A percentile compares a stretch with the other conserved stretches of the same genome.
phyloP scores from a whole-genome alignment of 64 coral and sea anemone genomes.

The Cladopsammia gracilis region DNA sequence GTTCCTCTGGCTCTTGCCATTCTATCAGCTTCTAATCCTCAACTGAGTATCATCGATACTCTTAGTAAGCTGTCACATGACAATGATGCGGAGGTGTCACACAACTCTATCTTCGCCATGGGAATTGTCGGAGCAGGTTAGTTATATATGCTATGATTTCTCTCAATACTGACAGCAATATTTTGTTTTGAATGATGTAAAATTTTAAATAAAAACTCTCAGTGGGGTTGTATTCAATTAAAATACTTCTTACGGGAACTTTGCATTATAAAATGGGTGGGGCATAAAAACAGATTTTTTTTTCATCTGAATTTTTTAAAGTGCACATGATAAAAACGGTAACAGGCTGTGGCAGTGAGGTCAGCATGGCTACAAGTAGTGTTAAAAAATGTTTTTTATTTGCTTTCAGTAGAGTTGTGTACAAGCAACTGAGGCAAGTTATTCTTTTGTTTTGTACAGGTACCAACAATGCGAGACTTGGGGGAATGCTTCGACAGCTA shows the following conservation, averaged over 20 bases:
- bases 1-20: conserved; percentile 93
- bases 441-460: conserved; percentile 50
- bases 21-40: conserved; percentile 96
- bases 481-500: conserved; percentile 92
- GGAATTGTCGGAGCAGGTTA: conserved; percentile 96
- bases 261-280: no score
- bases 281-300: no score
- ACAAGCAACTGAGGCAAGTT: not conserved
- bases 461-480: conserved; percentile 95
- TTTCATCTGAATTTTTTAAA: no score
- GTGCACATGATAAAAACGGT: no score
- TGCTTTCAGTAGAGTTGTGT: not conserved
- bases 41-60: conserved; percentile 90
- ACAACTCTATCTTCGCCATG: conserved; percentile 99
- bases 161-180: not conserved
- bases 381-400: not conserved
- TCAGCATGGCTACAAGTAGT: not conserved
- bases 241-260: no score
- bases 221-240: no score
- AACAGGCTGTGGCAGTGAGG: no score
- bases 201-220: no score
- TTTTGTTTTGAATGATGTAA: no score
- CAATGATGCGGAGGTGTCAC: conserved; percentile 95
- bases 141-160: not conserved
- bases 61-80: conserved; percentile 98